Conservation (phyloP, 2,888 invertebrate genomes). For the Acrobeloides nanus region DNA sequence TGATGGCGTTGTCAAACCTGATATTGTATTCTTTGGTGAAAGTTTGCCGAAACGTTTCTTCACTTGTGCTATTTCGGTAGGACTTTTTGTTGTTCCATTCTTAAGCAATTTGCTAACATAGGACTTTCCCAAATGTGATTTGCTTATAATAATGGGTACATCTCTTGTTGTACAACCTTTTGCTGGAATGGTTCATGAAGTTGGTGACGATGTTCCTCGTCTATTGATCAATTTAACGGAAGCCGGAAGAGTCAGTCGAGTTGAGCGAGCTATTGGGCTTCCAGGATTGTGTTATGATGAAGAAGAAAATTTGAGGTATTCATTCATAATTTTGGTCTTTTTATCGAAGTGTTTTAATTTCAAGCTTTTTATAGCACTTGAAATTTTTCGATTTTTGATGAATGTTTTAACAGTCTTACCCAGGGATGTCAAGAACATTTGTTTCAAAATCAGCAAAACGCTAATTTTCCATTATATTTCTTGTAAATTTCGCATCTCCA, state of each 20-base stretch:
- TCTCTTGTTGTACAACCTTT: constrained; percentile 89
- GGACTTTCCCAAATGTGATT: constrained; percentile 78
- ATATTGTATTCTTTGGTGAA: constrained; percentile 93
- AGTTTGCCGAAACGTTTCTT: constrained; percentile 70
- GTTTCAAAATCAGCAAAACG: too few species aligned
- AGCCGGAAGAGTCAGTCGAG: constrained; percentile 57
- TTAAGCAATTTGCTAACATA: constrained; percentile 21
- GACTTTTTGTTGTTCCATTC: neutral
- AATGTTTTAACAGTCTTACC: too few species aligned
- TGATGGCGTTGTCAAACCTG: constrained; percentile 77
- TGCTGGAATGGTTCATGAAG: constrained; percentile 76
- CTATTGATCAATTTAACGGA: constrained; percentile 79
- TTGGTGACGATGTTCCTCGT: constrained; percentile 69
- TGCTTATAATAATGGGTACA: constrained; percentile 85
- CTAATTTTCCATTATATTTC: too few species aligned
- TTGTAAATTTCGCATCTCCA: too few species aligned
- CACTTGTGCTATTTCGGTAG: constrained; percentile 56
- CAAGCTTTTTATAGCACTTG: too few species aligned
- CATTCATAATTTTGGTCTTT: constrained; percentile 26
- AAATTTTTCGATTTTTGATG: too few species aligned
- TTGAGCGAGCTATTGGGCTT: constrained; percentile 16
- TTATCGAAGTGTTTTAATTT: constrained; percentile 64
- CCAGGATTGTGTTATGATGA: constrained; percentile 14
- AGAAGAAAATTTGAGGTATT: constrained; percentile 13
- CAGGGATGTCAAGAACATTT: too few species aligned